Evolutionary conservation across 2,113 vertebrate genomes (phyloP), one percentile per base, ranked within the genome.

Genomic region (Equus quagga): DNA sequence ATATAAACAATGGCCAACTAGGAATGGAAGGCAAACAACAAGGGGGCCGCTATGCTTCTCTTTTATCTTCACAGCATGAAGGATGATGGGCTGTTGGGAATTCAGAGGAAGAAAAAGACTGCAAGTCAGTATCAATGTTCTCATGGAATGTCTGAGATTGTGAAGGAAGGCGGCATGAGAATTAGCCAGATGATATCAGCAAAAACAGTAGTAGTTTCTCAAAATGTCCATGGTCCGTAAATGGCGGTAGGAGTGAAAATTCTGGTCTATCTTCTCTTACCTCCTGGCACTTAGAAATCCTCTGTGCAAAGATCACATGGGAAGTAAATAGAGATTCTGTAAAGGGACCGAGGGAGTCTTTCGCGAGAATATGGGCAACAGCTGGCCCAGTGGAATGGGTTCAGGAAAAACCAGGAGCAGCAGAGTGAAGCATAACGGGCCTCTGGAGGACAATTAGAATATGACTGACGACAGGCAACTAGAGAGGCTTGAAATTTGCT

Each of bases 81-180:
- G 15, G 33, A 49, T 41, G 5, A 1, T 9, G 64, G n/a, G 4
- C 10, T 94, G 14, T 19, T 56, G 65, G n/a, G 60, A 92, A 67
- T 78, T 91, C 17, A 72, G 9, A 49, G 6, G 15, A 36, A 83
- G 6, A 62, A 44, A 62, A 70, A 78, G 15, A 60, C 31, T 67
- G 15, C 56, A 21, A 36, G 5, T 23, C 12, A 36, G 0, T 13
- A 3, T 2, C 2, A 28, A 6, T 41, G 14, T 41, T 33, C 4
- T 84, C 7, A 24, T 44, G 12, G 8, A 58, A 31, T 26, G 2
- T 19, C 3, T 72, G 28, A 64, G 51, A 5, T 0, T 60, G 24
- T 51, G 28, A 54, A 5, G 24, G 3, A 0, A 58, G 1, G 5
- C 12, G 6, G 46, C 33, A 19, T 13, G 28, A 8, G 36, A n/a